These are phyloP conservation scores for Leptarthrus brevirostris DNA, from an alignment of 2,888 invertebrate species.

Conservation along the genomic window DNA sequence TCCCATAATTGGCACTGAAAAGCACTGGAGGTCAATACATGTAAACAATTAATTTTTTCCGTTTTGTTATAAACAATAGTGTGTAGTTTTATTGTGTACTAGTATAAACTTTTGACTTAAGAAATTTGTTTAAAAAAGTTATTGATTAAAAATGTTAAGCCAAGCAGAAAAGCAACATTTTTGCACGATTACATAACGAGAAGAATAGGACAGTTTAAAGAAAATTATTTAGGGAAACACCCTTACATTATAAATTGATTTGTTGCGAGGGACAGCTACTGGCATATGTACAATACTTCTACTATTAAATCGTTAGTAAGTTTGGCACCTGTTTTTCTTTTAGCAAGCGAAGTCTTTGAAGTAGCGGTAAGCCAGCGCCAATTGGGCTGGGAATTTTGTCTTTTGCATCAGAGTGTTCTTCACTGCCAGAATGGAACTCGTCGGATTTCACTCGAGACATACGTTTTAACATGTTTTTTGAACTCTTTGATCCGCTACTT, in stretches of 20 bases:
- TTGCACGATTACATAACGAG: too few species aligned
- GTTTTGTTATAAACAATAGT: too few species aligned
- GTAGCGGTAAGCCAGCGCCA: slow-evolving; percentile 84
- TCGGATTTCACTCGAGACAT: slow-evolving; percentile 82
- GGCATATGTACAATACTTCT: slow-evolving; percentile 36
- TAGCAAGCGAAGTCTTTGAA: slow-evolving; percentile 80
- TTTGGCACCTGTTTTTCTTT: slow-evolving; percentile 83
- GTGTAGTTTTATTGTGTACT: too few species aligned
- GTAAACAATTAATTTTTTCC: too few species aligned
- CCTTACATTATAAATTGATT: slow-evolving; percentile 16
- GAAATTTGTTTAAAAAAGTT: too few species aligned
- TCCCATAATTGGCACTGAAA: too few species aligned
- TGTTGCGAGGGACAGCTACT: slow-evolving; percentile 34
- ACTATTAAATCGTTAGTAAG: slow-evolving; percentile 35
- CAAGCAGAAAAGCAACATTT: too few species aligned
- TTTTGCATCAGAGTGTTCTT: slow-evolving; percentile 65
- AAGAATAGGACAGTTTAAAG: not conserved
- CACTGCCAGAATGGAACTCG: slow-evolving; percentile 72
- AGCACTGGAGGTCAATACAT: too few species aligned
- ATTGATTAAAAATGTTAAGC: too few species aligned
- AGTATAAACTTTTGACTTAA: too few species aligned
- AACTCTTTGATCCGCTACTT: slow-evolving; percentile 55
- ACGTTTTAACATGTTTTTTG: slow-evolving; percentile 74
- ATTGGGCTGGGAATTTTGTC: slow-evolving; percentile 74
- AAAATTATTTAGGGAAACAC: slow-evolving; percentile 32